Evolutionary conservation across 2,888 invertebrate genomes (phyloP).

Genomic region (Xylophagus ater): DNA sequence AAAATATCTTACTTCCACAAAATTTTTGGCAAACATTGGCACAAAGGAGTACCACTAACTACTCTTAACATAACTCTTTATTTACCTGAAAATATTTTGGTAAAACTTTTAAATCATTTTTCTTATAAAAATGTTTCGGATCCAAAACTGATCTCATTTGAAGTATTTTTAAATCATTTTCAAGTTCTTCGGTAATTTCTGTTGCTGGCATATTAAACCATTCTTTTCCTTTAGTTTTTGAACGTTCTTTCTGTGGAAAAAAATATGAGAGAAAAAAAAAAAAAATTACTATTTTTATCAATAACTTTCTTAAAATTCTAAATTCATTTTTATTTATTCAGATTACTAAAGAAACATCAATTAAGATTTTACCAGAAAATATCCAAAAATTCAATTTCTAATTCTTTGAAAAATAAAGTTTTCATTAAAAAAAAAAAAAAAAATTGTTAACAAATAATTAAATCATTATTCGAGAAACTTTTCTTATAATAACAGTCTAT

Average conservation of each 20-base stretch:
- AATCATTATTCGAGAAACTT: conserved; percentile 21
- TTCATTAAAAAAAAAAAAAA: conserved; percentile 9
- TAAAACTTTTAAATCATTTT: conserved; percentile 70
- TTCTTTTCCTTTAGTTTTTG: conserved; percentile 68
- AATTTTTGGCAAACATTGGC: too few relatives aligned
- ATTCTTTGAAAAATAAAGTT: conserved; percentile 19
- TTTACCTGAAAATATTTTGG: conserved; percentile 89
- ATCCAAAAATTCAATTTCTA: conserved; percentile 11
- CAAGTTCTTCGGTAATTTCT: conserved; percentile 79
- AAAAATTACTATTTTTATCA: not conserved
- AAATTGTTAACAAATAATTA: conserved; percentile 22
- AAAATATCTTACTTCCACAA: too few relatives aligned
- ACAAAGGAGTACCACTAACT: too few relatives aligned
- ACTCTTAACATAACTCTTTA: too few relatives aligned
- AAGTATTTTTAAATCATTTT: conserved; percentile 76
- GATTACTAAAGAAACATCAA: conserved; percentile 42
- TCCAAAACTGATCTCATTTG: conserved; percentile 88
- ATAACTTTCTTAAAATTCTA: not conserved
- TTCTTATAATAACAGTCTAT: conserved; percentile 25
- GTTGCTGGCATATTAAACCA: conserved; percentile 88
- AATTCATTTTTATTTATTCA: conserved; percentile 28
- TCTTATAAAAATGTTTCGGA: conserved; percentile 91
- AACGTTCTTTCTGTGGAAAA: conserved; percentile 56
- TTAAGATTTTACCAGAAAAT: conserved; percentile 13
- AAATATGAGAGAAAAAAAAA: conserved; percentile 1